Evolutionary conservation across 2,888 invertebrate species (phyloP).

Genomic region (Selenia dentaria): DNA sequence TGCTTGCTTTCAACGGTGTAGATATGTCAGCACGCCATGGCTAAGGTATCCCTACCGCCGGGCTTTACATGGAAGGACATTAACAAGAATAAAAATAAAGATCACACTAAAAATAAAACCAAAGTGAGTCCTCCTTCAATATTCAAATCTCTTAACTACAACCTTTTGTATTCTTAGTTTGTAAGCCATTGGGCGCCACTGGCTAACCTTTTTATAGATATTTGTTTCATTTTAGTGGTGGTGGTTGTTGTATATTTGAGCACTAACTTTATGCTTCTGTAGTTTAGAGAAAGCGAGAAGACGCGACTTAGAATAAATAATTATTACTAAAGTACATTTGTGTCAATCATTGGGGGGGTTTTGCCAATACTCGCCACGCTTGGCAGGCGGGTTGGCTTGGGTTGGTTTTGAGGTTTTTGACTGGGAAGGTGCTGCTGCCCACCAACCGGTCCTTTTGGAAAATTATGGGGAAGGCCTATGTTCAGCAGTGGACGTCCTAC

Average conservation of each 20-base stretch:
- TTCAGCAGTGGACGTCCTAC: no score
- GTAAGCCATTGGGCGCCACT: conserved; percentile 16
- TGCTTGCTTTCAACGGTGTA: conserved; percentile 68
- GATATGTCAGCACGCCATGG: conserved; percentile 68
- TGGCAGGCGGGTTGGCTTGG: no score
- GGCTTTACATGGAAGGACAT: conserved; percentile 77
- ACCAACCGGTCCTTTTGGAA: no score
- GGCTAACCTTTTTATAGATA: conserved; percentile 1
- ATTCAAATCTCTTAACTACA: conserved; percentile 10
- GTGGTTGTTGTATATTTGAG: conserved; percentile 6
- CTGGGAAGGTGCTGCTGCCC: no score
- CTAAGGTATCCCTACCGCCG: conserved; percentile 71
- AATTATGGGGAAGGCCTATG: no score
- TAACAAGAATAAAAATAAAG: conserved; percentile 72
- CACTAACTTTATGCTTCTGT: conserved; percentile 13
- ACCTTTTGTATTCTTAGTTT: conserved; percentile 9
- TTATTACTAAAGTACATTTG: neutral
- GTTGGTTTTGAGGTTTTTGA: no score
- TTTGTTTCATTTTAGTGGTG: conserved; percentile 12
- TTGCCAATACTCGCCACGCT: no score
- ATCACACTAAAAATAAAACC: conserved; percentile 61
- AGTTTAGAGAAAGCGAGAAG: conserved; percentile 9
- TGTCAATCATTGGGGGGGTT: no score
- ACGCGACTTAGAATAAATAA: neutral
- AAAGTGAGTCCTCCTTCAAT: conserved; percentile 61